phyloP scores from a whole-genome alignment of 2,113 vertebrate genomes.

The Callionymus lyra region DNA sequence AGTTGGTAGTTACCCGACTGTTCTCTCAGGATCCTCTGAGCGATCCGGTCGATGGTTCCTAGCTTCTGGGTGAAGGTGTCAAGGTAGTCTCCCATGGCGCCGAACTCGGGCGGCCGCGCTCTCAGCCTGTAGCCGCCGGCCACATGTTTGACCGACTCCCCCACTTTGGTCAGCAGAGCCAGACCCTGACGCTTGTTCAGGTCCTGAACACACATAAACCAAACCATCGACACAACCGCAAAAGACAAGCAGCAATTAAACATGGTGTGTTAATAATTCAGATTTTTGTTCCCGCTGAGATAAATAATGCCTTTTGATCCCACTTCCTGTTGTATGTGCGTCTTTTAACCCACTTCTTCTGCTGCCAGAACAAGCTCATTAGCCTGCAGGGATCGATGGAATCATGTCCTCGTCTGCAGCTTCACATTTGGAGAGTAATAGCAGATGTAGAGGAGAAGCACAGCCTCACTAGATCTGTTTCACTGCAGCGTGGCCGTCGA shows the following conservation, averaged over 20 bases:
- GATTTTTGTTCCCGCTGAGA: not conserved
- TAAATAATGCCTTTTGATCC: too few species aligned
- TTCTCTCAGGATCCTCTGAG: conserved; percentile 93
- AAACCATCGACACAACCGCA: too few species aligned
- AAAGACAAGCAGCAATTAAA: too few species aligned
- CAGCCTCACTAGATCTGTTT: too few species aligned
- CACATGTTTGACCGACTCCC: conserved; percentile 89
- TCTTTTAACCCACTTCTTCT: conserved; percentile 11
- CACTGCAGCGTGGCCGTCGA: too few species aligned
- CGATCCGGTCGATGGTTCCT: conserved; percentile 94
- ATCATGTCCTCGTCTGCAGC: conserved; percentile 3
- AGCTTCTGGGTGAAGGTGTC: conserved; percentile 90
- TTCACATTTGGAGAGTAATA: conserved; percentile 7
- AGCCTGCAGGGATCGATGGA: conserved; percentile 15
- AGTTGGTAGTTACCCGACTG: conserved; percentile 73
- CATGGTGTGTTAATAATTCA: not conserved
- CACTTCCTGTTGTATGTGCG: too few species aligned
- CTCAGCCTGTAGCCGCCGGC: conserved; percentile 91
- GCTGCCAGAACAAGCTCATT: conserved; percentile 14
- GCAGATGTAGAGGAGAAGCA: too few species aligned
- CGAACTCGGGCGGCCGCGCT: conserved; percentile 81
- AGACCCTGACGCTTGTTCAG: conserved; percentile 94
- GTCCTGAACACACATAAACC: conserved; percentile 65
- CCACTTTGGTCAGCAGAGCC: conserved; percentile 84
- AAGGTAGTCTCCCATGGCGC: conserved; percentile 86